Evolutionary conservation across 2,113 vertebrate genomes (phyloP).

Genomic region (Leptobrachium ailaonicum): DNA sequence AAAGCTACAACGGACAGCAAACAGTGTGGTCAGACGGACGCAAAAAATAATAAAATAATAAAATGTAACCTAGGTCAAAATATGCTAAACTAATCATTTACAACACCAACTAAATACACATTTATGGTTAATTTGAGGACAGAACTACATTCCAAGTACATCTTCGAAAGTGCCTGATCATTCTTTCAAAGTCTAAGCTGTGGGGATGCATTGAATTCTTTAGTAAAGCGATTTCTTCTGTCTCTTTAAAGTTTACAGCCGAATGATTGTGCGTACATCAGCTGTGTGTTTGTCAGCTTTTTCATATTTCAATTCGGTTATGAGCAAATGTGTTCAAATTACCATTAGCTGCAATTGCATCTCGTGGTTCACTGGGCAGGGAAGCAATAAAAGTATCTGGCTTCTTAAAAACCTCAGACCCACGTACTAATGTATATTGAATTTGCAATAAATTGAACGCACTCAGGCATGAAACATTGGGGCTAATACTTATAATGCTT

Average conservation of each 20-base stretch:
- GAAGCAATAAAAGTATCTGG: conserved; percentile 61
- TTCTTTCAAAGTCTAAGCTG: conserved; percentile 25
- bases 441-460: conserved; percentile 47
- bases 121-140: no score
- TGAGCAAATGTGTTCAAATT: conserved; percentile 74
- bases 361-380: conserved; percentile 71
- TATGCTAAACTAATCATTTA: no score
- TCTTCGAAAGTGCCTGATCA: no score
- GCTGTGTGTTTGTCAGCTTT: conserved; percentile 71
- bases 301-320: conserved; percentile 76
- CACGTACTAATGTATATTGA: conserved; percentile 43
- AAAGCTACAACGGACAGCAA: no score
- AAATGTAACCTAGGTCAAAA: no score
- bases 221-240: conserved; percentile 66
- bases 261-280: conserved; percentile 69
- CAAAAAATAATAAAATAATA: no score
- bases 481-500: conserved; percentile 45
- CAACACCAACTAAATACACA: no score
- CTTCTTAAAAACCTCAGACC: conserved; percentile 57
- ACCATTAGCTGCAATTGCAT: conserved; percentile 72
- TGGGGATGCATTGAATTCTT: conserved; percentile 23
- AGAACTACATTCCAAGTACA: no score
- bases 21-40: no score
- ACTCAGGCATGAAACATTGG: conserved; percentile 41
- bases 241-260: conserved; percentile 69